Evolutionary conservation across 2,888 invertebrate species (phyloP).

Genomic region (Drosophila diplacantha): DNA sequence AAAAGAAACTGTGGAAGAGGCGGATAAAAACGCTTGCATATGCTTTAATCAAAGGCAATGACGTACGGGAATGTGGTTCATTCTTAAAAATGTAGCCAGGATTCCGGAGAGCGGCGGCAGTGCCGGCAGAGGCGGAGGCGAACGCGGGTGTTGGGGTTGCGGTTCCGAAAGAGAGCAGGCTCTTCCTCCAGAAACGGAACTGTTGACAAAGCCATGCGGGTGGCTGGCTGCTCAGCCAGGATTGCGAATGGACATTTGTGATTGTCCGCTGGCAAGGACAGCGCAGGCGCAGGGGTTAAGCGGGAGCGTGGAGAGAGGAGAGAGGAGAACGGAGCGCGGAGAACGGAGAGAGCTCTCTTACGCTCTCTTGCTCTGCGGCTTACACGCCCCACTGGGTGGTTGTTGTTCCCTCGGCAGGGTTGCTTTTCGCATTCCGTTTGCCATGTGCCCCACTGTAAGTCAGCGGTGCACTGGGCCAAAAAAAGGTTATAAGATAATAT

Average conservation of each 20-base stretch:
- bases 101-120: neutral
- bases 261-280: constrained; percentile 23
- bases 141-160: neutral
- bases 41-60: constrained; percentile 61
- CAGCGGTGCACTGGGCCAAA: constrained; percentile 3
- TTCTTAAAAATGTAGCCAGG: constrained; percentile 54
- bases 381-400: constrained; percentile 62
- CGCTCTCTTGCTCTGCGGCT: constrained; percentile 23
- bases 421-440: constrained; percentile 50
- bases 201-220: constrained; percentile 60
- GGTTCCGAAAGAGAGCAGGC: constrained; percentile 12
- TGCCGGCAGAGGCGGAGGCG: neutral
- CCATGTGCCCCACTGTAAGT: constrained; percentile 40
- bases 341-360: neutral
- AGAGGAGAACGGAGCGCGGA: neutral
- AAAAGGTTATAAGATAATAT: neutral
- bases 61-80: constrained; percentile 63
- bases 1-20: constrained; percentile 13
- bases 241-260: constrained; percentile 35
- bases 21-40: constrained; percentile 47
- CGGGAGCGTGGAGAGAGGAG: constrained; percentile 10
- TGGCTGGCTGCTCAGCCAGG: constrained; percentile 21
- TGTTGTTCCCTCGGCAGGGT: constrained; percentile 57
- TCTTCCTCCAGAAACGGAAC: constrained; percentile 50
- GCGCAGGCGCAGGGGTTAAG: constrained; percentile 57